A percentile compares a stretch with the other conserved stretches of the same genome.
Evolutionary conservation across 2,888 invertebrate species (phyloP).

Genomic region (Argynnis bischoffii): DNA sequence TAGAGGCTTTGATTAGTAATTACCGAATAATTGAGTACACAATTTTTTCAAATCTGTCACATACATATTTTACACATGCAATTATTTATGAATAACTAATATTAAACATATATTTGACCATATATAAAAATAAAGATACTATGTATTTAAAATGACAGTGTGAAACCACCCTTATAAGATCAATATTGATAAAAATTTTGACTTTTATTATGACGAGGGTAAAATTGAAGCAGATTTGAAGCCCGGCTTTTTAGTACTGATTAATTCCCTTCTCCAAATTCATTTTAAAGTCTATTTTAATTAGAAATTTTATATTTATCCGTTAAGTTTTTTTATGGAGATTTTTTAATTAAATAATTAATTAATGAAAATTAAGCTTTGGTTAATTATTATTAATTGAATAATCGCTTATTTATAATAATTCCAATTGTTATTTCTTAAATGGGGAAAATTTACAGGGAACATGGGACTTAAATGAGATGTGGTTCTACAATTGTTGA

Average conservation of each 20-base stretch:
- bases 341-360: constrained; percentile 1
- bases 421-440: too few species aligned
- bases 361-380: constrained; percentile 5
- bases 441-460: too few species aligned
- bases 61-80: too few species aligned
- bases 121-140: not conserved
- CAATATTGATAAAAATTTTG: constrained; percentile 45
- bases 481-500: too few species aligned
- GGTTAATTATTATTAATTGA: constrained; percentile 12
- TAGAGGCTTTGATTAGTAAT: too few species aligned
- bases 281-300: constrained; percentile 34
- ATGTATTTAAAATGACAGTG: not conserved
- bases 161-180: constrained; percentile 31
- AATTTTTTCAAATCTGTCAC: too few species aligned
- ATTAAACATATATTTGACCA: not conserved
- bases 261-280: constrained; percentile 41
- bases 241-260: constrained; percentile 45
- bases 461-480: too few species aligned
- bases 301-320: constrained; percentile 24
- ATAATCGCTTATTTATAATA: not conserved
- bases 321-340: not conserved
- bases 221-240: constrained; percentile 51
- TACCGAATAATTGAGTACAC: too few species aligned
- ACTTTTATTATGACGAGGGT: constrained; percentile 69
- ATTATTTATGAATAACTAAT: too few species aligned